Base-by-base conservation (phyloP, 2,888 invertebrate genomes). In the Pyrgus malvae region DNA sequence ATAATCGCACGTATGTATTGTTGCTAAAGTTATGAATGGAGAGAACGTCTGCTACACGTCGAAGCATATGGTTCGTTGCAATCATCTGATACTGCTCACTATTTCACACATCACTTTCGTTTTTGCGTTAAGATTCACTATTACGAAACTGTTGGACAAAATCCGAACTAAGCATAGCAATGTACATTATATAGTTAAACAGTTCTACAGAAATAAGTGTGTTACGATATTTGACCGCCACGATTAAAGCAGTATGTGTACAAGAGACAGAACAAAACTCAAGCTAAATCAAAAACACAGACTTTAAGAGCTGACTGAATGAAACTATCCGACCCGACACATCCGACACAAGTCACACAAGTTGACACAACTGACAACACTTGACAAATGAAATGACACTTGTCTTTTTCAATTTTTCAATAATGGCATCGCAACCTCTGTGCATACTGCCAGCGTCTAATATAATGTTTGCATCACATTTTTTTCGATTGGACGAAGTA, bases 51-150 rank as follows among this genome's bases (percentile, higher is more conserved):
- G 69, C 67, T 73, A 74, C 70, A 69, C 70, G 67, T 70, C 66
- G 73, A 76, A 88, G 82, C 89, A 89, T 89, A 89, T 89, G 86
- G 86, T 78, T 74, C n/a, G n/a, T n/a, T 76, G 68, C 76, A 86
- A 73, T 86, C 82, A 85, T 80, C 81, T 86, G 80, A 80, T 80
- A 80, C 80, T 85, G 80, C 79, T 80, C 80, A 81, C 79, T 68
- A 65, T 76, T 75, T 79, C 67, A 82, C 81, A 85, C 75, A 82
- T 80, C 75, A 82, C 80, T 76, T 63, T 65, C 63, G 65, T 71
- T 69, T 66, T 66, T 74, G 69, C 69, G 71, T 67, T 57, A 29
- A 56, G 60, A 59, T 67, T 6, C 5, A 25, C 63, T 64, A 64
- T 69, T 69, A 70, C 65, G 65, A 67, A 71, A 71, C 63, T 65